Evolutionary conservation across 2,888 invertebrate species (phyloP).

Genomic region (Quadroppia sp.): DNA sequence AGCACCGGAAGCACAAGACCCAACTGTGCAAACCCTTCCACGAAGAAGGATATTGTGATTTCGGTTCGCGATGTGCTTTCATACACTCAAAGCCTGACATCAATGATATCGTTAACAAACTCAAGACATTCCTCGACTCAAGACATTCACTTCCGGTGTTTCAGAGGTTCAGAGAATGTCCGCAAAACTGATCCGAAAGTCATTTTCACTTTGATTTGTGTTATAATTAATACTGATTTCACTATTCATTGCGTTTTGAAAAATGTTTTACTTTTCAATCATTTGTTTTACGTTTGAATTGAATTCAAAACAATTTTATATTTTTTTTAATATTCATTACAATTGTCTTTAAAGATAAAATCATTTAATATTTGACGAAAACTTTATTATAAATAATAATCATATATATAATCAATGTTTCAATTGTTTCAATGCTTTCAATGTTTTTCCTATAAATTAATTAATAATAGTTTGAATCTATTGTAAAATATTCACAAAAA

Average conservation of each 20-base stretch:
- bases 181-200: not conserved
- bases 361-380: not conserved
- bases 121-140: not conserved
- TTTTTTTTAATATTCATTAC: not conserved
- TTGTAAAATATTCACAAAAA: too few species aligned
- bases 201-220: too few species aligned
- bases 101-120: not conserved
- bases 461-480: too few species aligned
- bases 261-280: not conserved
- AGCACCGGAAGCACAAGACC: slow-evolving; percentile 42
- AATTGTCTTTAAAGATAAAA: not conserved
- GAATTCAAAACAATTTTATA: not conserved
- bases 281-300: not conserved
- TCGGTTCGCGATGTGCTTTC: slow-evolving; percentile 41
- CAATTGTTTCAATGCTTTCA: too few species aligned
- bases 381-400: not conserved
- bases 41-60: slow-evolving; percentile 37
- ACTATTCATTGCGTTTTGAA: not conserved
- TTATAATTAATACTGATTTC: not conserved
- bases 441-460: too few species aligned
- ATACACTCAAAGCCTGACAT: slow-evolving; percentile 38
- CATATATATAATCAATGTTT: too few species aligned
- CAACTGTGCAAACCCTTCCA: slow-evolving; percentile 41
- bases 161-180: not conserved
- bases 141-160: not conserved